Base-by-base conservation (phyloP, 2,113 vertebrate genomes). In the Sprattus sprattus region DNA sequence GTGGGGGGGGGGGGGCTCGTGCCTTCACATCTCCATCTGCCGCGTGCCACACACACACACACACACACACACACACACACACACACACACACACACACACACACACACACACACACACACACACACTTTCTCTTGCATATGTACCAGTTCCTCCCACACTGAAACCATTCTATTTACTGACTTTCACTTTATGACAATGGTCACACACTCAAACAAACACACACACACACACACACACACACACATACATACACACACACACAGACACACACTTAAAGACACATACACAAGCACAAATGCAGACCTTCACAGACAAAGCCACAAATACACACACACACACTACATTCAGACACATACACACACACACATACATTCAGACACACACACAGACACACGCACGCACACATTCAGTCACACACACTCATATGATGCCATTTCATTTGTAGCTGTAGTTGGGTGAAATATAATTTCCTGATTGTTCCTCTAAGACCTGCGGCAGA, bases 31-130 rank as follows among this genome's bases (percentile, higher is more conserved):
- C 22, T 67, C 60, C 60, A 67, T 67, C 60, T 67, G 60, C n/a
- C 60, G 22, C 60, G n/a, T 60, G 54, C 54, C n/a, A 39, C 57
- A n/a, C 57, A 5, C 57, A 39, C 18, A 18, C 57, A 64, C 57
- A 20, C 57, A 64, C 57, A 64, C 22, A 25, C 64, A 11, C 64
- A 28, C 45, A 28, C 83, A 46, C 25, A 82, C 47, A 83, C 67
- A 86, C 20, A 82, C 28, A 60, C 83, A 82, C 64, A 47, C 28
- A 25, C 64, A 71, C 57, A 81, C 44, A 83, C 67, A 88, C 20
- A 84, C 28, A 78, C 83, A 84, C 50, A 57, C 28, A 52, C 57
- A 81, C 44, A 83, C 67, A 88, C 20, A 84, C 32, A 78, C 83
- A 84, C 50, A 57, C 32, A 54, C 57, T 32, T 32, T 71, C 64